These are phyloP conservation scores for Coreius guichenoti DNA, from an alignment of 2,797 vertebrate genomes.

Conservation along the genomic window DNA sequence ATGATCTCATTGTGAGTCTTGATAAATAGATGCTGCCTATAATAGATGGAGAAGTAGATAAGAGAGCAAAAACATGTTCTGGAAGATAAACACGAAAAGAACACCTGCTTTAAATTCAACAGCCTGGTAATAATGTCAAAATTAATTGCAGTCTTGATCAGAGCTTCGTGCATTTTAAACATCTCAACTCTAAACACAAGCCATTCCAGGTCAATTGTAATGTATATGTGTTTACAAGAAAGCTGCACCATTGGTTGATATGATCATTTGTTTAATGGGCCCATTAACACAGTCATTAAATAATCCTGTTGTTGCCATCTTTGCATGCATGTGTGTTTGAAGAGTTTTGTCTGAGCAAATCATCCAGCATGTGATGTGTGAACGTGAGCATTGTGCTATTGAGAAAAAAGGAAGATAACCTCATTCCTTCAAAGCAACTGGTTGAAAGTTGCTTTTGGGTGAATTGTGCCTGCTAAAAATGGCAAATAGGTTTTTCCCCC, in stretches of 20 bases:
- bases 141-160: slow-evolving; percentile 3
- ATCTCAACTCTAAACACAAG: slow-evolving; percentile 3
- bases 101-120: slow-evolving; percentile 63
- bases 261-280: slow-evolving; percentile 23
- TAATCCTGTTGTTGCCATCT: slow-evolving; percentile 12
- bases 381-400: background rate
- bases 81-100: slow-evolving; percentile 70
- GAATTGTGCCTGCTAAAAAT: background rate
- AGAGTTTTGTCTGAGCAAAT: background rate
- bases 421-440: too few relatives aligned
- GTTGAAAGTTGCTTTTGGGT: background rate
- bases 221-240: slow-evolving; percentile 10
- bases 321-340: background rate
- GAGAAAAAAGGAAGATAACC: background rate
- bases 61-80: slow-evolving; percentile 62
- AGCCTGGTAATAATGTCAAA: slow-evolving; percentile 62
- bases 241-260: slow-evolving; percentile 16
- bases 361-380: slow-evolving; percentile 5
- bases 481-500: background rate
- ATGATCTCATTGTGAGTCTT: background rate
- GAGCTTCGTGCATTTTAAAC: slow-evolving; percentile 14
- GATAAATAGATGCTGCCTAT: background rate
- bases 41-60: background rate
- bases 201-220: slow-evolving; percentile 23
- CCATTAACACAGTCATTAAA: slow-evolving; percentile 31